Base-by-base conservation (phyloP, 2,113 vertebrate species). In the Myotis lucifugus region DNA sequence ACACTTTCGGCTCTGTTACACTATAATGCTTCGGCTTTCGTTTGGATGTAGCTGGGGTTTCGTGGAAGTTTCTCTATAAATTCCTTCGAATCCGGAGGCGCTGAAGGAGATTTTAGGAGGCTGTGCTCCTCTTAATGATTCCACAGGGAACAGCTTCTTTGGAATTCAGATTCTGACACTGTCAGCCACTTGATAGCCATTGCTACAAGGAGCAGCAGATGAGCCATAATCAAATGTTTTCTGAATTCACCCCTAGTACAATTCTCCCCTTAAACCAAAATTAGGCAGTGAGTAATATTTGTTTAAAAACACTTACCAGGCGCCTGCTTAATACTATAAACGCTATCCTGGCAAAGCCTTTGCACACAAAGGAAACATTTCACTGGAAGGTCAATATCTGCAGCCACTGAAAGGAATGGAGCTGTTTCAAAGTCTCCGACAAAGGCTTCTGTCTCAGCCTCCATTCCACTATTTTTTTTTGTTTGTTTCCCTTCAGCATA, bases 401-500 rank as follows among this genome's bases (percentile, higher is more conserved):
- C 91, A 95, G 56, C 93, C 88, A 91, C 89, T 86, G 79, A 97
- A 96, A 98, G 95, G 97, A 98, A 97, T 67, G 15, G 59, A 97
- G 91, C 95, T 92, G 83, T 96, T 98, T 97, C 95, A 97, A 93
- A 95, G 93, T 91, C 97, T 97, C 85, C 86, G 93, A 92, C 97
- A 97, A 97, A 97, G 97, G 85, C 79, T 90, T 89, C 97, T 95
- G 93, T 95, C 92, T 97, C 94, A 96, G 97, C 79, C 84, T 94
- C 97, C 85, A 96, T 97, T 97, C 97, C 86, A 89, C 97, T 95
- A 61, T 95, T 94, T 93, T 56, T 56, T 89, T 59, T 70, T 83
- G 98, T 97, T 96, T 98, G 97, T 98, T 98, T 98, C 97, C 95
- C 97, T 96, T 98, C 85, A 97, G 97, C 96, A 98, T 98, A 98